Percentiles rank a stretch among this genome's conserved stretches.
These are phyloP conservation scores for Latrodectus hesperus DNA, from an alignment of 2,888 invertebrate species.

Conservation along the genomic window DNA sequence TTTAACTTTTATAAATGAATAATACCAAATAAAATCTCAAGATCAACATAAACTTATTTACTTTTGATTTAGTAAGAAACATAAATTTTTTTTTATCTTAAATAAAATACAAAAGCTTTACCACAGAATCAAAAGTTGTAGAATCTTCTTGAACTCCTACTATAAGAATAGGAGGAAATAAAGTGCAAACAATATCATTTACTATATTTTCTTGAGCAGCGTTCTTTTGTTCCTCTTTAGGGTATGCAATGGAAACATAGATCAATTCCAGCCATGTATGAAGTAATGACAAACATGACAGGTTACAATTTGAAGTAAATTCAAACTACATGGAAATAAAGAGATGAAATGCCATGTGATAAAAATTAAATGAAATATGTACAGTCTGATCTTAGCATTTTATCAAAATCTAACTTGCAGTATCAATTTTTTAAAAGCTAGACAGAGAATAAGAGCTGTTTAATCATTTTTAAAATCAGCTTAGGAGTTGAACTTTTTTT, in stretches of 20 bases:
- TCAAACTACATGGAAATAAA: slow-evolving; percentile 56
- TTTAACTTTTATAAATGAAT: background rate
- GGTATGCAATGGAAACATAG: slow-evolving; percentile 67
- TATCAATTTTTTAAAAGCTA: too few species aligned
- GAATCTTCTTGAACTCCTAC: slow-evolving; percentile 75
- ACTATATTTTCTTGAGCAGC: slow-evolving; percentile 43
- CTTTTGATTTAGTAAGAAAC: background rate
- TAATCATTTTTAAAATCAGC: too few species aligned
- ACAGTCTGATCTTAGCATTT: too few species aligned
- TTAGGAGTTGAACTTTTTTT: too few species aligned
- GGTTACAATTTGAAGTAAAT: slow-evolving; percentile 40
- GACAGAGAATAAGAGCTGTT: too few species aligned
- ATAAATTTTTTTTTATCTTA: background rate
- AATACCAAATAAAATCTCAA: background rate
- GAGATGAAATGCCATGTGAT: too few species aligned
- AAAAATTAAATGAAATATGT: too few species aligned
- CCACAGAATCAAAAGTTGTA: slow-evolving; percentile 72
- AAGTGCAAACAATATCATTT: slow-evolving; percentile 49
- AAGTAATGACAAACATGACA: slow-evolving; percentile 63
- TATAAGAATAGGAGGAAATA: slow-evolving; percentile 75
- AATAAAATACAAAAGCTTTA: slow-evolving; percentile 56
- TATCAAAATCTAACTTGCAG: too few species aligned
- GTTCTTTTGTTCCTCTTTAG: slow-evolving; percentile 50
- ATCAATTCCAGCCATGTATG: slow-evolving; percentile 70
- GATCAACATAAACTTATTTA: background rate